Percentiles rank a stretch among this genome's conserved stretches.
Conservation (phyloP, 2,113 vertebrate genomes). For the Clarias magur region DNA sequence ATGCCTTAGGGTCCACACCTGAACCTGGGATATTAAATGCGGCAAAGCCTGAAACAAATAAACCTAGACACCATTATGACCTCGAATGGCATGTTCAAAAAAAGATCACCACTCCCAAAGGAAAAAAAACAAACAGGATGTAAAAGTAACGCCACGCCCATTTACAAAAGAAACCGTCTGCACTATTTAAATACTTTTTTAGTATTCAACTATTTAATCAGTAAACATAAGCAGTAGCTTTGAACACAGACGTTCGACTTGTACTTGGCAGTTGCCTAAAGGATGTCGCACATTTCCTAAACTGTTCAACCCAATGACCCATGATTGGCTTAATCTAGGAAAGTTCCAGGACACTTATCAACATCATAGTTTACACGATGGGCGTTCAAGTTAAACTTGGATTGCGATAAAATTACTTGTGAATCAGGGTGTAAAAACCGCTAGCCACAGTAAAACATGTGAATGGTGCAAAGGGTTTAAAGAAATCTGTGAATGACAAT, state of each 20-base stretch:
- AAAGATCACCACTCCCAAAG: constrained; percentile 24
- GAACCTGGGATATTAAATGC: constrained; percentile 38
- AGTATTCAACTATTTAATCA: neutral
- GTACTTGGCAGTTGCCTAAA: neutral
- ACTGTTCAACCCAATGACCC: neutral
- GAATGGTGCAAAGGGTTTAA: too few species aligned
- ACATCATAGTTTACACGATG: too few species aligned
- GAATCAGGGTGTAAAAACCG: too few species aligned
- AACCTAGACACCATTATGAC: constrained; percentile 45
- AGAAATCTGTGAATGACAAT: too few species aligned
- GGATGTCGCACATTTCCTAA: neutral
- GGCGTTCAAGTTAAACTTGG: too few species aligned
- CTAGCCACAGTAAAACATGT: too few species aligned
- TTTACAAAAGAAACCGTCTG: neutral
- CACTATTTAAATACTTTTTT: neutral
- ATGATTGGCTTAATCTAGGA: neutral
- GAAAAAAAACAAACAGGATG: constrained; percentile 6
- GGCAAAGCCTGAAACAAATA: constrained; percentile 56
- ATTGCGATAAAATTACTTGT: too few species aligned
- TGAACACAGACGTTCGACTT: neutral
- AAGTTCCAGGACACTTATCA: neutral
- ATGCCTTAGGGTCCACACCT: neutral
- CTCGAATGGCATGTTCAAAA: neutral
- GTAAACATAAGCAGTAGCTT: neutral
- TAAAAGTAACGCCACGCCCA: neutral